Evolutionary conservation across 2,113 vertebrate genomes (phyloP).

Genomic region (Mastomys natalensis): DNA sequence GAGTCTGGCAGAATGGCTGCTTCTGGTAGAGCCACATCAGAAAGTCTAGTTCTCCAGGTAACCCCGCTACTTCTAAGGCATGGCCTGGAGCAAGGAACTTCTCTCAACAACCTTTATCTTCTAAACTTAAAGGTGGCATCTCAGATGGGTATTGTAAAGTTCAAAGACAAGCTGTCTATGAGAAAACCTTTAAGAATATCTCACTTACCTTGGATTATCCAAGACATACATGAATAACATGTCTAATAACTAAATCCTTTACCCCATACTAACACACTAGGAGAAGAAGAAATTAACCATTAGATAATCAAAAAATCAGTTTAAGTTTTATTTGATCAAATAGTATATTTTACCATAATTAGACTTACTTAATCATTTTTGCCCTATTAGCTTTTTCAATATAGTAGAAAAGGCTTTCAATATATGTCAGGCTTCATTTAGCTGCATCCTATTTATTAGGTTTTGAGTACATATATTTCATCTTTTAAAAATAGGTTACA

Average conservation of each 20-base stretch:
- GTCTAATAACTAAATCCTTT: not conserved
- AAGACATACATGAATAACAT: not conserved
- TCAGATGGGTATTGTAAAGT: not conserved
- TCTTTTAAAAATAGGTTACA: not conserved
- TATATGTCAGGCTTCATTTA: not conserved
- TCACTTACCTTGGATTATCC: not conserved
- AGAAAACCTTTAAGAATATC: not conserved
- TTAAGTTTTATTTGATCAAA: not conserved
- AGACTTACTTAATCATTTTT: slow-evolving; percentile 37
- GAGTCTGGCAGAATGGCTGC: not conserved
- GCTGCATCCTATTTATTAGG: not conserved
- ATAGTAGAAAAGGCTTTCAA: not conserved
- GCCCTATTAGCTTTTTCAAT: not conserved
- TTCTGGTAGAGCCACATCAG: not conserved
- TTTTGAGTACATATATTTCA: not conserved
- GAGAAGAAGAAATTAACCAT: not conserved
- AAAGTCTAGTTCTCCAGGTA: not conserved
- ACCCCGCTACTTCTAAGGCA: not conserved
- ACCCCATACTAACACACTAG: not conserved
- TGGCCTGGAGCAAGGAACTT: not conserved
- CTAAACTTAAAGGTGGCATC: not conserved
- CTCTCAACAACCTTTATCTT: not conserved
- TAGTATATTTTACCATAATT: slow-evolving; percentile 11
- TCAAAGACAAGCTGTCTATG: not conserved
- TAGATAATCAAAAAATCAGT: not conserved